These are phyloP conservation scores for Girardinus metallicus DNA, from an alignment of 2,797 vertebrate species.

Conservation along the genomic window DNA sequence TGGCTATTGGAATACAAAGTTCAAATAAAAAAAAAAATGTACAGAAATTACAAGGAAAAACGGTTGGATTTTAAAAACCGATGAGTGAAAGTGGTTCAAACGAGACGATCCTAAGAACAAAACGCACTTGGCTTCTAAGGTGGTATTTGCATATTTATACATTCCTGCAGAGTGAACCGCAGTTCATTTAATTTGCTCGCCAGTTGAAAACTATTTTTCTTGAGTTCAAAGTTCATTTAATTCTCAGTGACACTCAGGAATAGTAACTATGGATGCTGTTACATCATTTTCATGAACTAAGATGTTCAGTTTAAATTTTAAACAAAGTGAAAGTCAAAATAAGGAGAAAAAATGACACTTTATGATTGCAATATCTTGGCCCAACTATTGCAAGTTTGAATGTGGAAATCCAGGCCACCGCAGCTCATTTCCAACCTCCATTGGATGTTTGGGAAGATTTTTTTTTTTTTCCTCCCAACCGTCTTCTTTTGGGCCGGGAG, in stretches of 20 bases:
- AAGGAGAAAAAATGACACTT: neutral
- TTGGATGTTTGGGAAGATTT: slow-evolving; percentile 2
- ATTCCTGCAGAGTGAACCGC: too few relatives aligned
- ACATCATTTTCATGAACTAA: neutral
- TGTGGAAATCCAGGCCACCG: neutral
- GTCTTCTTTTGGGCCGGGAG: slow-evolving; percentile 1
- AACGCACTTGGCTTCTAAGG: too few relatives aligned
- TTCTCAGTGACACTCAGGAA: neutral
- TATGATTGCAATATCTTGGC: neutral
- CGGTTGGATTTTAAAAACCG: too few relatives aligned
- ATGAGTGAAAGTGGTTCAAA: too few relatives aligned
- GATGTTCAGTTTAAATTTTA: neutral
- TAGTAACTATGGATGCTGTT: neutral
- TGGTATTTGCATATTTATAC: too few relatives aligned
- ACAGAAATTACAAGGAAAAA: too few relatives aligned
- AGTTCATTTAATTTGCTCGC: neutral
- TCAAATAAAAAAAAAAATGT: too few relatives aligned
- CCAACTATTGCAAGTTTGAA: neutral
- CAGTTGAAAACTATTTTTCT: neutral
- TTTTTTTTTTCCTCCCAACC: neutral
- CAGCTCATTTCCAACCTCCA: neutral
- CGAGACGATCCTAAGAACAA: too few relatives aligned
- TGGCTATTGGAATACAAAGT: too few relatives aligned
- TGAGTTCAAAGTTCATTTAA: neutral
- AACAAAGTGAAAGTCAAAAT: neutral